These are phyloP conservation scores for Ochropacha duplaris DNA, from an alignment of 2,888 invertebrate species.

Conservation along the genomic window DNA sequence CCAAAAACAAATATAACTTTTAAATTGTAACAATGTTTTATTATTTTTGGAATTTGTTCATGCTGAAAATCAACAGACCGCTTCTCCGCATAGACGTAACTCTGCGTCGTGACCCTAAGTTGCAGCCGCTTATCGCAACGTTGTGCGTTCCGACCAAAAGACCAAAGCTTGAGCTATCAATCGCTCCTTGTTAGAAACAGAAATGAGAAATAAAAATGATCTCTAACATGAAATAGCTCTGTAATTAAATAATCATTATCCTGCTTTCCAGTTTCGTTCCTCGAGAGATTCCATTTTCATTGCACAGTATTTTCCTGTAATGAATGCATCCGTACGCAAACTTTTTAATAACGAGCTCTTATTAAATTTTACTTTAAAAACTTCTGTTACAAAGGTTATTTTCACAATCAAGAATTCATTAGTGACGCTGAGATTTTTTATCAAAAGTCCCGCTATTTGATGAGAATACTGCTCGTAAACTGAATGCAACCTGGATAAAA, in stretches of 20 bases:
- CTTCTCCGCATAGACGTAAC: too few species aligned
- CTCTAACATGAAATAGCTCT: conserved; percentile 12
- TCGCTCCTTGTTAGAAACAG: too few species aligned
- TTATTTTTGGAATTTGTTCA: too few species aligned
- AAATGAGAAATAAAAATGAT: conserved; percentile 14
- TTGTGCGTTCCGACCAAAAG: too few species aligned
- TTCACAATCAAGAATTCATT: conserved; percentile 11
- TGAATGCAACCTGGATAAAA: neutral
- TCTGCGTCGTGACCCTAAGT: too few species aligned
- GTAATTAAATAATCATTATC: conserved; percentile 46
- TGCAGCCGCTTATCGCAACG: too few species aligned
- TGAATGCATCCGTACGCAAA: conserved; percentile 42
- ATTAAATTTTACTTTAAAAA: conserved; percentile 26
- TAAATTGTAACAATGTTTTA: too few species aligned
- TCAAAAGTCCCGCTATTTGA: neutral
- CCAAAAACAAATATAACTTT: too few species aligned
- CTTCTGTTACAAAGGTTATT: conserved; percentile 13
- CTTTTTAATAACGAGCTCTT: conserved; percentile 20
- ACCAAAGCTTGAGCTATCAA: too few species aligned
- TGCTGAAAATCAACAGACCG: too few species aligned
- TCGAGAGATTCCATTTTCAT: conserved; percentile 42
- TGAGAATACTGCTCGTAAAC: neutral
- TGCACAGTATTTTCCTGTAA: conserved; percentile 43
- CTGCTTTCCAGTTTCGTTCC: conserved; percentile 38
- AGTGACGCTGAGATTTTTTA: conserved; percentile 4